phyloP scores from a whole-genome alignment of 2,797 vertebrate genomes.

The Emys orbicularis region DNA sequence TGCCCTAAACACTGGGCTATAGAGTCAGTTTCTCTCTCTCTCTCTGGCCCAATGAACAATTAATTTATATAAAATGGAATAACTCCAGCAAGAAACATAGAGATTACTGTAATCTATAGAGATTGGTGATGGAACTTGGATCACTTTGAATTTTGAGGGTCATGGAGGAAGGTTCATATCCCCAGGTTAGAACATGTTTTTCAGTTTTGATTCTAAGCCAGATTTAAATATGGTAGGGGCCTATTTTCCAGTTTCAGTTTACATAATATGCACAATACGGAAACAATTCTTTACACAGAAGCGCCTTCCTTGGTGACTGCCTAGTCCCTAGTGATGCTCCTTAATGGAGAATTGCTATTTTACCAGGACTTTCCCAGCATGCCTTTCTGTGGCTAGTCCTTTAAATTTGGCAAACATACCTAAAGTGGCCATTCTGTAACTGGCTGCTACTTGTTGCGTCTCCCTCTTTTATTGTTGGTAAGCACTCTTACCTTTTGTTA shows the following conservation, averaged over 20 bases:
- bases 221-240: neutral
- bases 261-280: neutral
- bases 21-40: neutral
- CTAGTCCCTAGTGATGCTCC: neutral
- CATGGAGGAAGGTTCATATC: neutral
- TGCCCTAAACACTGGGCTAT: neutral
- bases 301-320: neutral
- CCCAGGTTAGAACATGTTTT: neutral
- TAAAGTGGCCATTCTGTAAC: neutral
- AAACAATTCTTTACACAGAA: neutral
- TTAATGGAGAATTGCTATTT: neutral
- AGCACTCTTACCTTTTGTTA: neutral
- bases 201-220: neutral
- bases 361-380: neutral
- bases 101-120: neutral
- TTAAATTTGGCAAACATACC: neutral
- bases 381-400: neutral
- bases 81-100: neutral
- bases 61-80: neutral
- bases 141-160: neutral
- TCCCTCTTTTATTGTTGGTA: neutral
- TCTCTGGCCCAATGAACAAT: neutral
- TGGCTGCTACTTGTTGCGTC: neutral
- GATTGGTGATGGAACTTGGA: rapidly evolving
- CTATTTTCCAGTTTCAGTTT: neutral